Percentiles rank a stretch among this genome's conserved stretches.
Conservation (phyloP, 2,888 invertebrate species). For the Embidobia sp. region DNA sequence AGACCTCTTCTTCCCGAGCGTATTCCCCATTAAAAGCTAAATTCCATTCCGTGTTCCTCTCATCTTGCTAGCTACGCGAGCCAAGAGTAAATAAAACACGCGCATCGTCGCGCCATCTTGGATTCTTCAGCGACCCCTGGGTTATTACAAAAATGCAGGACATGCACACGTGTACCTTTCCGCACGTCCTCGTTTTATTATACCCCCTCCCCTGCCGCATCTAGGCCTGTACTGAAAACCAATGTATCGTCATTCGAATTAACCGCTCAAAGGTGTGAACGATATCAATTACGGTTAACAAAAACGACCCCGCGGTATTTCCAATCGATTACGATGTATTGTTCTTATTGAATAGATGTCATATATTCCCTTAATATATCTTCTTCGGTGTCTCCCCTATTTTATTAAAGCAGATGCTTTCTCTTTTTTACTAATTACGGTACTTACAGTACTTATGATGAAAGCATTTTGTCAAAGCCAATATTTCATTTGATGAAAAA, state of each 20-base stretch:
- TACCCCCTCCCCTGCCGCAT: conserved; percentile 26
- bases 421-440: too few species aligned
- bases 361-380: too few species aligned
- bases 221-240: conserved; percentile 52
- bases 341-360: too few species aligned
- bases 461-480: too few species aligned
- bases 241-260: conserved; percentile 65
- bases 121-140: conserved; percentile 78
- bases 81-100: conserved; percentile 75
- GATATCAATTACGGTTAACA: too few species aligned
- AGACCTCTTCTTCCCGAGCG: conserved; percentile 64
- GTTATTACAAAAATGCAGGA: conserved; percentile 75
- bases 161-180: conserved; percentile 63
- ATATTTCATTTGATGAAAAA: too few species aligned
- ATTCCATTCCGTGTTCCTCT: conserved; percentile 78
- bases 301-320: too few species aligned
- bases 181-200: conserved; percentile 47
- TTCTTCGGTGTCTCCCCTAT: too few species aligned
- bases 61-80: conserved; percentile 68
- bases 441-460: too few species aligned
- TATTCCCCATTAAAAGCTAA: conserved; percentile 80
- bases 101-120: conserved; percentile 76
- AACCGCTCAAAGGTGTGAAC: conserved; percentile 54
- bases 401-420: too few species aligned
- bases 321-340: too few species aligned